Base-by-base conservation (phyloP, 2,888 invertebrate genomes). In the Agriopis marginaria region DNA sequence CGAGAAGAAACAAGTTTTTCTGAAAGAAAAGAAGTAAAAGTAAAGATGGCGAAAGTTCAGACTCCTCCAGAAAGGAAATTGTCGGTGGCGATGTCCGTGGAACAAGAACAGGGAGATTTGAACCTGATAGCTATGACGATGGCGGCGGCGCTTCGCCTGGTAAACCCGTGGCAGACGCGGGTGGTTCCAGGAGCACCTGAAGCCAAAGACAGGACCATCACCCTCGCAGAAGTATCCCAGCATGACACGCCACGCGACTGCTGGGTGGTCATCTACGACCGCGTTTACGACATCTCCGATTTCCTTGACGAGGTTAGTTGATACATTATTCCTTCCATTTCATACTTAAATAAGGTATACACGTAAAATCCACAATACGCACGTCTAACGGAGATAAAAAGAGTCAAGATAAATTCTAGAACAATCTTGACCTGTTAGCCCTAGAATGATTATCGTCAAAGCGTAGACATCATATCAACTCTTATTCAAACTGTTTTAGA, bases 181-280 rank as follows among this genome's bases (percentile, higher is more conserved):
- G 82, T 85, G 56, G 86, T 84, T 69, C 89, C 90, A 0, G 90
- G 89, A 39, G 77, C 88, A 5, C 85, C 87, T 1, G 89, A 90
- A 70, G 87, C 92, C 14, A 89, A 90, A 73, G 92, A 94, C 62
- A 88, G 90, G 44, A 87, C 90, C 51, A 96, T 97, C 64, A 95
- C 95, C n/a, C 91, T 98, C 63, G 95, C 96, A 61, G 96, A 98
- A 89, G 97, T 98, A 5, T 94, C 96, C 7, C 95, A 95, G 82
- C 98, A 98, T 83, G 97, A 97, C 83, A 94, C 95, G 17, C 87
- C 89, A 7, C 88, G 95, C 12, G 97, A 97, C 84, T 98, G 98
- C 88, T 98, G 98, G 98, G 94, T 98, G 62, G 95, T 97, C n/a
- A 95, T 98, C 58, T 97, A 97, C 86, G 98, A 98, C 91, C 96